Evolutionary conservation across 2,888 invertebrate genomes (phyloP).

Genomic region (Chaetoderma sp.): DNA sequence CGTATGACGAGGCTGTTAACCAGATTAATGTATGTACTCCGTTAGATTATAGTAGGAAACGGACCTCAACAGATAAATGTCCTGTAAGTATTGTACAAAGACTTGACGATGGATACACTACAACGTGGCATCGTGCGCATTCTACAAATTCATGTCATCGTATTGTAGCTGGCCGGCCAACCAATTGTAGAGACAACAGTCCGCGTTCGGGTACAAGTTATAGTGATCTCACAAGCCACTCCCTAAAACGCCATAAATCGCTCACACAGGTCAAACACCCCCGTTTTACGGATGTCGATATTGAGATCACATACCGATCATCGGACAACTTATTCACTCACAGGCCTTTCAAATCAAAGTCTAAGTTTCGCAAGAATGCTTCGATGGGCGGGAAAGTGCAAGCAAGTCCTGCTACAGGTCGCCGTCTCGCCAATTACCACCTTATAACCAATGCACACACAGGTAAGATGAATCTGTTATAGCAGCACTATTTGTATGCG

Average conservation of each 20-base stretch:
- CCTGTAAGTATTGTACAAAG: slow-evolving; percentile 54
- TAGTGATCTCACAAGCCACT: slow-evolving; percentile 10
- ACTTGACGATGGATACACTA: slow-evolving; percentile 53
- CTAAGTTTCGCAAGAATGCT: slow-evolving; percentile 62
- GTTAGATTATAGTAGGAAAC: too few species aligned
- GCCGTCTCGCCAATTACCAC: slow-evolving; percentile 64
- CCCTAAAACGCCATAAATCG: slow-evolving; percentile 59
- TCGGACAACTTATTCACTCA: slow-evolving; percentile 65
- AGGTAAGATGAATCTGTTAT: slow-evolving; percentile 51
- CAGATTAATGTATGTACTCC: slow-evolving; percentile 15
- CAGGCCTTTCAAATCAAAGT: slow-evolving; percentile 57
- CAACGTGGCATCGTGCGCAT: slow-evolving; percentile 56
- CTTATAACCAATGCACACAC: slow-evolving; percentile 63
- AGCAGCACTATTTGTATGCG: background rate
- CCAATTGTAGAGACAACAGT: background rate
- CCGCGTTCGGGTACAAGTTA: background rate
- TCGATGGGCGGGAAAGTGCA: slow-evolving; percentile 61
- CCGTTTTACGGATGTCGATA: slow-evolving; percentile 52
- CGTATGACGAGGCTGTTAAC: slow-evolving; percentile 16
- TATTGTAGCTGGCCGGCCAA: background rate
- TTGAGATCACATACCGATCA: slow-evolving; percentile 59
- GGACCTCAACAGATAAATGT: slow-evolving; percentile 36
- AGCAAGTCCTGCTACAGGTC: slow-evolving; percentile 65
- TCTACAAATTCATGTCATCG: slow-evolving; percentile 41
- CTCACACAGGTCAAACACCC: slow-evolving; percentile 56